Evolutionary conservation across 2,888 invertebrate species (phyloP).

Genomic region (Cremastinae sp.): DNA sequence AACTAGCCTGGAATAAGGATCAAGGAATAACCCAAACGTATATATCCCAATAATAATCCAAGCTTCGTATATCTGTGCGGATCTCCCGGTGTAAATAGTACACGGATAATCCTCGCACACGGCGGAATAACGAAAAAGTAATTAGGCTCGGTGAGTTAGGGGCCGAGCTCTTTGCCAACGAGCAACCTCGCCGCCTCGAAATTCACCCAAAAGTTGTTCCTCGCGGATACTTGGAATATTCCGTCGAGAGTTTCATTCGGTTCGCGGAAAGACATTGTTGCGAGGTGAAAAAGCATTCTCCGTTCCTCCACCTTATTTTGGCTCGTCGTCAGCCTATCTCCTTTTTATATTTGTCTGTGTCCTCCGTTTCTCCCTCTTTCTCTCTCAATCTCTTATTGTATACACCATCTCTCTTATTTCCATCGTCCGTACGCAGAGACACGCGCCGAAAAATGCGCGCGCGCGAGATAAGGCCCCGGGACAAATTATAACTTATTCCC

Average conservation of each 20-base stretch:
- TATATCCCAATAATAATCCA: constrained; percentile 17
- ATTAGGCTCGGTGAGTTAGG: constrained; percentile 66
- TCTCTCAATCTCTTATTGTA: too few relatives aligned
- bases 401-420: neutral
- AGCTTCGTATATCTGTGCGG: neutral
- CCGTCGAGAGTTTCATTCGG: constrained; percentile 30
- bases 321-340: neutral
- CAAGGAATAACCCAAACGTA: constrained; percentile 52
- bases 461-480: too few relatives aligned
- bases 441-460: too few relatives aligned
- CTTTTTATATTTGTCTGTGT: neutral
- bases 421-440: neutral
- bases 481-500: too few relatives aligned
- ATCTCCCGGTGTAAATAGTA: constrained; percentile 11
- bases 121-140: constrained; percentile 72
- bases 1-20: constrained; percentile 18
- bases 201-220: constrained; percentile 19
- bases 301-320: neutral
- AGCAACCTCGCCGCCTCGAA: constrained; percentile 22
- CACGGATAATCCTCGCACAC: constrained; percentile 67
- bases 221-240: constrained; percentile 55
- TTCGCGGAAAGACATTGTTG: constrained; percentile 34
- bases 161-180: constrained; percentile 49
- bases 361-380: neutral
- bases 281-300: constrained; percentile 4